A percentile compares a stretch with the other conserved stretches of the same genome.
Evolutionary conservation across 2,888 invertebrate species (phyloP).

Genomic region (Aspidiotus rigidus): DNA sequence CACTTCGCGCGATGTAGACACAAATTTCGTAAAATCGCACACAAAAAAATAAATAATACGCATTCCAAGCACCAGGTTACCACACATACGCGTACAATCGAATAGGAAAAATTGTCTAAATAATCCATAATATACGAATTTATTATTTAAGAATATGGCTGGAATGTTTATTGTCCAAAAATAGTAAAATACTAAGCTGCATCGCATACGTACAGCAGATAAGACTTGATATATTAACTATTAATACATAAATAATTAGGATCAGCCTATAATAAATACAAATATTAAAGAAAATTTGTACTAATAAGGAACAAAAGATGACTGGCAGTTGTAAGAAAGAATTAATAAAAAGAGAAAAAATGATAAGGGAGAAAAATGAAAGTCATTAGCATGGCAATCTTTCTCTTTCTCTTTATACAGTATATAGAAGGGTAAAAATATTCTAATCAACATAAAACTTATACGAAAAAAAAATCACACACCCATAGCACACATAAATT

Average conservation of each 20-base stretch:
- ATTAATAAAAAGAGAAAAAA: slow-evolving; percentile 4
- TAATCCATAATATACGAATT: slow-evolving; percentile 10
- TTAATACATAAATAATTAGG: slow-evolving; percentile 9
- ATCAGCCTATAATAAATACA: slow-evolving; percentile 17
- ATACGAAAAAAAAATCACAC: slow-evolving; percentile 8
- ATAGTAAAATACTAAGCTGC: slow-evolving; percentile 1
- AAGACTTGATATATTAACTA: slow-evolving; percentile 3
- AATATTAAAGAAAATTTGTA: slow-evolving; percentile 21
- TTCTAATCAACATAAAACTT: background rate
- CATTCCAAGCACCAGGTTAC: background rate
- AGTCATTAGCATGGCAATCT: background rate
- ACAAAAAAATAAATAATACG: slow-evolving; percentile 2
- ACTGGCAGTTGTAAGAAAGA: slow-evolving; percentile 20
- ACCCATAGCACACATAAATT: slow-evolving; percentile 3
- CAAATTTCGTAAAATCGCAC: background rate
- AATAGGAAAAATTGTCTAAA: slow-evolving; percentile 16
- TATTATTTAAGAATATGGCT: slow-evolving; percentile 28
- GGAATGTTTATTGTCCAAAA: slow-evolving; percentile 1
- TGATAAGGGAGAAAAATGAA: background rate
- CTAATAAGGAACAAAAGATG: slow-evolving; percentile 25
- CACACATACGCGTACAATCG: slow-evolving; percentile 7
- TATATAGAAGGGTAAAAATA: slow-evolving; percentile 12
- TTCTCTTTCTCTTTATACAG: background rate
- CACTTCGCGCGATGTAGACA: too few relatives aligned
- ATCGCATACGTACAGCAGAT: slow-evolving; percentile 10